phyloP scores from a whole-genome alignment of 1,140 invertebrate genomes.

The Adelges cooleyi region DNA sequence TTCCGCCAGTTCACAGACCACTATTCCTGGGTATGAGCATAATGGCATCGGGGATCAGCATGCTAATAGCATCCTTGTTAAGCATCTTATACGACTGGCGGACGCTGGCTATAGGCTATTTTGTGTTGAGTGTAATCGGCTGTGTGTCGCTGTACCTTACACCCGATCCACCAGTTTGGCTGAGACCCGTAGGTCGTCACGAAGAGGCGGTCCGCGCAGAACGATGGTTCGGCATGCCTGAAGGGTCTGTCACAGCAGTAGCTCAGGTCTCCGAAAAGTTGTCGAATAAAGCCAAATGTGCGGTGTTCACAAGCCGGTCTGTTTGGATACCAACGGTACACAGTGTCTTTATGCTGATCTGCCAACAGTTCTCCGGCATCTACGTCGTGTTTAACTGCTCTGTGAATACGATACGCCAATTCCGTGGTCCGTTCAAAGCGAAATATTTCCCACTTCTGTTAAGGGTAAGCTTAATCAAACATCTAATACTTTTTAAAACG shows the following conservation, averaged over 20 bases:
- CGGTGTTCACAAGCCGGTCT: background rate
- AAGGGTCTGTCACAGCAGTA: background rate
- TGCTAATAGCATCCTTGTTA: background rate
- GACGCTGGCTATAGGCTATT: background rate
- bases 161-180: background rate
- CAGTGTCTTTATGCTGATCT: slow-evolving; percentile 50
- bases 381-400: slow-evolving; percentile 67
- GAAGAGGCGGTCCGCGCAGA: background rate
- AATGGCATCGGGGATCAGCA: background rate
- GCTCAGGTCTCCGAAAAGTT: no score
- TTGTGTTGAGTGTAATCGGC: background rate
- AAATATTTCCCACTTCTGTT: background rate
- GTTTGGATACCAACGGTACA: slow-evolving; percentile 52
- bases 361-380: slow-evolving; percentile 59
- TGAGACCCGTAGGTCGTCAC: background rate
- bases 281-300: no score
- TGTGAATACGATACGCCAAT: slow-evolving; percentile 46
- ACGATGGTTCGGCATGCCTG: background rate
- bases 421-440: background rate
- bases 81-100: background rate
- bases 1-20: background rate
- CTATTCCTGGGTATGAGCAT: background rate
- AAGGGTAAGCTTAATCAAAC: background rate
- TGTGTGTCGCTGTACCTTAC: background rate
- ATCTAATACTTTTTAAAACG: background rate